Evolutionary conservation across 2,113 vertebrate species (phyloP).

Genomic region (Syngnathus scovelli): DNA sequence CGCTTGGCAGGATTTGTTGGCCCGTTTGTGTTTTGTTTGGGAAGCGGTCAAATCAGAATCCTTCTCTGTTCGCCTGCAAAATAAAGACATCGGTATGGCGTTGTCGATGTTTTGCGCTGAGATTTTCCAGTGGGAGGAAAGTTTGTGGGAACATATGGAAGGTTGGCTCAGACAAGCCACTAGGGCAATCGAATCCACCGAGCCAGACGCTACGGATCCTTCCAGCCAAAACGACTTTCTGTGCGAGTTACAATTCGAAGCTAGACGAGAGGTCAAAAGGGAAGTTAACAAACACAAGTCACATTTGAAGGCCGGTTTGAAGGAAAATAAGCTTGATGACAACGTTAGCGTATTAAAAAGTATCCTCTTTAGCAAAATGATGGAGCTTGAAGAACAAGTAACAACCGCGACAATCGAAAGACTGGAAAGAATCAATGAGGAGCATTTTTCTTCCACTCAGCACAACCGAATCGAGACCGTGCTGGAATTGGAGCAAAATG

Average conservation of each 20-base stretch:
- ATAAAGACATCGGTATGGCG: constrained; percentile 47
- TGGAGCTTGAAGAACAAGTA: constrained; percentile 39
- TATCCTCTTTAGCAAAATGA: constrained; percentile 50
- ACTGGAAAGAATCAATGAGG: constrained; percentile 42
- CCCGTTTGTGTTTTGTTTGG: constrained; percentile 53
- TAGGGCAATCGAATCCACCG: constrained; percentile 45
- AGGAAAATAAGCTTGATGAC: constrained; percentile 43
- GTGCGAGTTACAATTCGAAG: constrained; percentile 46
- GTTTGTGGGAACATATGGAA: constrained; percentile 51
- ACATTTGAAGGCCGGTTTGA: constrained; percentile 46
- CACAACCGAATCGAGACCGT: constrained; percentile 47
- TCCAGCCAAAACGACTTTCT: constrained; percentile 27
- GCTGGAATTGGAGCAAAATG: constrained; percentile 52
- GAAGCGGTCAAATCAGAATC: constrained; percentile 57
- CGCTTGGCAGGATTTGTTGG: constrained; percentile 50
- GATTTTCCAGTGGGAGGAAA: constrained; percentile 52
- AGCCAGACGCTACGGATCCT: constrained; percentile 22
- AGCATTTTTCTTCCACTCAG: constrained; percentile 48
- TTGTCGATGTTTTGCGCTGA: constrained; percentile 60
- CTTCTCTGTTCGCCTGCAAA: constrained; percentile 50
- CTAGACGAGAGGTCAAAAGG: constrained; percentile 39
- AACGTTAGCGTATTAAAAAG: constrained; percentile 48
- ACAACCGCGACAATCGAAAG: constrained; percentile 35
- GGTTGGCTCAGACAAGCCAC: constrained; percentile 48
- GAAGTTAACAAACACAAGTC: constrained; percentile 42